Percentiles rank a stretch among this genome's conserved stretches.
phyloP scores from a whole-genome alignment of 2,888 invertebrate genomes.

The Caenorhabditis zanzibari region DNA sequence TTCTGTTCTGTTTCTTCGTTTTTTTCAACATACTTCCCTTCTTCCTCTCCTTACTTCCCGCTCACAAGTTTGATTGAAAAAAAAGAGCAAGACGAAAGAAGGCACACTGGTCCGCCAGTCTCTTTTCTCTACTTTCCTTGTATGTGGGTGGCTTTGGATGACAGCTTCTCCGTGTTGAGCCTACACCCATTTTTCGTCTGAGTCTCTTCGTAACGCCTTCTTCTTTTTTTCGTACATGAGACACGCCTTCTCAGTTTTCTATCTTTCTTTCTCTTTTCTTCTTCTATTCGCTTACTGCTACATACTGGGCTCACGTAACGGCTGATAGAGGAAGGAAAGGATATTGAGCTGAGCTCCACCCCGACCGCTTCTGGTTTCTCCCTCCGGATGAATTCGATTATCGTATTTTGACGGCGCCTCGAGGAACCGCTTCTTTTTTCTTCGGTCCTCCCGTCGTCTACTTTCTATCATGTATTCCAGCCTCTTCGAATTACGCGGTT shows the following conservation, averaged over 20 bases:
- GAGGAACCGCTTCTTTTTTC: conserved; percentile 42
- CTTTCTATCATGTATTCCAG: conserved; percentile 64
- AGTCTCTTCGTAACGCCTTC: conserved; percentile 8
- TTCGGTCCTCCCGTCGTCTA: conserved; percentile 19
- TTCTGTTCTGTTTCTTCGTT: conserved; percentile 51
- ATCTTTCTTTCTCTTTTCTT: conserved; percentile 24
- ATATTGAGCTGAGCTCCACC: conserved; percentile 35
- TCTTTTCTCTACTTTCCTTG: conserved; percentile 30
- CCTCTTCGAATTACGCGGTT: conserved; percentile 64
- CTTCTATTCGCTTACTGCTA: conserved; percentile 19
- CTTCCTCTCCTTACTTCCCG: conserved; percentile 30
- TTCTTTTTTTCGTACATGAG: conserved; percentile 13
- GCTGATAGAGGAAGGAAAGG: conserved; percentile 57
- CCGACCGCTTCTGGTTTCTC: conserved; percentile 61
- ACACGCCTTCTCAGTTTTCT: conserved; percentile 26
- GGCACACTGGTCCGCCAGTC: conserved; percentile 46
- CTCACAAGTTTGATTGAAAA: conserved; percentile 58
- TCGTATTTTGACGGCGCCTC: conserved; percentile 62
- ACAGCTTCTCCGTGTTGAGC: conserved; percentile 42
- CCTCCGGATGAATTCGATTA: conserved; percentile 65
- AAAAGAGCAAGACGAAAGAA: conserved; percentile 53
- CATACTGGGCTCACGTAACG: conserved; percentile 43
- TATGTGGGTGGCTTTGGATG: conserved; percentile 55
- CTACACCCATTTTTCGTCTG: conserved; percentile 36
- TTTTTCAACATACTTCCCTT: conserved; percentile 33